These are phyloP conservation scores for Diplolepis rosae DNA, from an alignment of 2,888 invertebrate species.

Conservation along the genomic window DNA sequence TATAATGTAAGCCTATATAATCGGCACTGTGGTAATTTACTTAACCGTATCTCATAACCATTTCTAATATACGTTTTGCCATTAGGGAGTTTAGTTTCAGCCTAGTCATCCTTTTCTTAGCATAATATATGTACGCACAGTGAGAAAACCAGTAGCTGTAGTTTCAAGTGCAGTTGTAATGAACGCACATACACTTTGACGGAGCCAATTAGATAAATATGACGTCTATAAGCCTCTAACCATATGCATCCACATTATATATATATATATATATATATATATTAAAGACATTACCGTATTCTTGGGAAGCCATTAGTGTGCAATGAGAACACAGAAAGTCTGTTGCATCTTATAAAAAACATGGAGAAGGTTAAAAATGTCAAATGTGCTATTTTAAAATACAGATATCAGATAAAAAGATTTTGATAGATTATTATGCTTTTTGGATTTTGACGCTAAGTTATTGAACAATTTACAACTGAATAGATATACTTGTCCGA, in stretches of 20 bases:
- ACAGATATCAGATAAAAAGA: too few species aligned
- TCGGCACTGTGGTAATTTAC: slow-evolving; percentile 1
- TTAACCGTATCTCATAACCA: not conserved
- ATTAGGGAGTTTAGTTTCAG: slow-evolving; percentile 19
- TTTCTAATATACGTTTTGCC: slow-evolving; percentile 7
- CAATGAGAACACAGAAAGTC: not conserved
- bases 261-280: too few species aligned
- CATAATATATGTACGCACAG: not conserved
- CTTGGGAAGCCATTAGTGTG: not conserved
- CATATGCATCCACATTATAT: not conserved
- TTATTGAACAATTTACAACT: too few species aligned
- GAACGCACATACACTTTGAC: not conserved
- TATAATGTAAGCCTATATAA: not conserved
- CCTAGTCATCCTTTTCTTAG: slow-evolving; percentile 10
- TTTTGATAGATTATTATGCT: too few species aligned
- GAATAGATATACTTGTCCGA: too few species aligned
- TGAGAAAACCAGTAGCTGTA: slow-evolving; percentile 16
- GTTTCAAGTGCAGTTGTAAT: slow-evolving; percentile 13
- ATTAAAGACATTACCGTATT: too few species aligned
- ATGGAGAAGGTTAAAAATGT: not conserved
- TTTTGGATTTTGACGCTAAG: too few species aligned
- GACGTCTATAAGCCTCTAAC: not conserved
- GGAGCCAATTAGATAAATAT: slow-evolving; percentile 23
- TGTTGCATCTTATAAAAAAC: not conserved
- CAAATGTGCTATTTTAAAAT: not conserved